These are phyloP conservation scores for Eupithecia vulgata DNA, from an alignment of 2,888 invertebrate genomes.

Conservation along the genomic window DNA sequence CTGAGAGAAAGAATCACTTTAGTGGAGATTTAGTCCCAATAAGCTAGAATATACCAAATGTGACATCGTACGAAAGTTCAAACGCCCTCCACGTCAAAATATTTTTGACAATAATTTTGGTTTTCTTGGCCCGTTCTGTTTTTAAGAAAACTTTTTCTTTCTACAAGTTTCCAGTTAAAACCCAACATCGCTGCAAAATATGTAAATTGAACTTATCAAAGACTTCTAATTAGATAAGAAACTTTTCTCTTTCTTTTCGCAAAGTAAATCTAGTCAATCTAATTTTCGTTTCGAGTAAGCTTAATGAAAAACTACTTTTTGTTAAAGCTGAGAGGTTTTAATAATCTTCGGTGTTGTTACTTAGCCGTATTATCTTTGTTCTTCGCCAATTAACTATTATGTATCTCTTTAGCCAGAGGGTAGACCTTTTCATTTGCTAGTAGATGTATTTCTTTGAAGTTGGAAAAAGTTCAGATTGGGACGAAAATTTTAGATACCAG, in stretches of 20 bases:
- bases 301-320: slow-evolving; percentile 9
- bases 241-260: neutral
- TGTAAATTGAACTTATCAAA: slow-evolving; percentile 10
- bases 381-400: slow-evolving; percentile 7
- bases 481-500: neutral
- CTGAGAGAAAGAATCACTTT: neutral
- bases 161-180: neutral
- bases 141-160: neutral
- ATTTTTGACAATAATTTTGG: neutral
- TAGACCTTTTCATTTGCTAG: neutral
- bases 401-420: neutral
- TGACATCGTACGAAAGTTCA: neutral
- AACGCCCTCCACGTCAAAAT: neutral
- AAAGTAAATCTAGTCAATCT: slow-evolving; percentile 3
- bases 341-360: slow-evolving; percentile 7
- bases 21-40: neutral
- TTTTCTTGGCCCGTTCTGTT: neutral
- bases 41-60: neutral
- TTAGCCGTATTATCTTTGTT: slow-evolving; percentile 11
- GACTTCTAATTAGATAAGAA: neutral
- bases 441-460: neutral
- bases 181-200: slow-evolving; percentile 37
- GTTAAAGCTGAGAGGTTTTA: slow-evolving; percentile 6
- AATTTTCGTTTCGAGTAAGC: neutral
- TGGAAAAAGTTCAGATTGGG: neutral